These are phyloP conservation scores for Galaxias olidus DNA, from an alignment of 2,797 vertebrate genomes.

Conservation along the genomic window DNA sequence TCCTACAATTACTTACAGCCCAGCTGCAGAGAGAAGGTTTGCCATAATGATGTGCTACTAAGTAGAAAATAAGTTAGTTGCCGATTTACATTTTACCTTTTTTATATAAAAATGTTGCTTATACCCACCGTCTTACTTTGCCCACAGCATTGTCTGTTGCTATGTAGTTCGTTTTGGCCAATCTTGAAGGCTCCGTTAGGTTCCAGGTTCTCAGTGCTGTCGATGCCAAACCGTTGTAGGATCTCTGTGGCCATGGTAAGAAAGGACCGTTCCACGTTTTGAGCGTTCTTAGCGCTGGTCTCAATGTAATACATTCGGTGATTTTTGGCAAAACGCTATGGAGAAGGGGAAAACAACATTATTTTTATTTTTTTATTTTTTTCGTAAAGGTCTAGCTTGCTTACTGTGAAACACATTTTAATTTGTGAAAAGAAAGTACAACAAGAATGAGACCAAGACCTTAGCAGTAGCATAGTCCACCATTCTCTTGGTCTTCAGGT, in stretches of 20 bases:
- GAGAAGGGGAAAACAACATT: too few species aligned
- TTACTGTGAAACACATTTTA: not conserved
- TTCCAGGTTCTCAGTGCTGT: conserved; percentile 60
- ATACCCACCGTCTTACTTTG: too few species aligned
- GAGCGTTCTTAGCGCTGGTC: conserved; percentile 78
- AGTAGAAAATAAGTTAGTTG: too few species aligned
- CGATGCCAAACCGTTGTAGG: conserved; percentile 71
- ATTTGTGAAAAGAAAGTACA: not conserved
- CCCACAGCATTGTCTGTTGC: too few species aligned
- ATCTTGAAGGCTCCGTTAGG: conserved; percentile 60
- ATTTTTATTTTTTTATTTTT: too few species aligned
- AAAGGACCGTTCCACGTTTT: conserved; percentile 73
- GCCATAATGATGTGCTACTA: too few species aligned
- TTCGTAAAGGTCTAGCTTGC: too few species aligned
- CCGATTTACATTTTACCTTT: too few species aligned
- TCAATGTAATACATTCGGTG: conserved; percentile 76
- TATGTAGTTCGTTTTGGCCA: conserved; percentile 28
- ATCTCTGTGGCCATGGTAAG: conserved; percentile 78
- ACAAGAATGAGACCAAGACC: conserved; percentile 31
- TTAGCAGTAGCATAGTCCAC: conserved; percentile 77
- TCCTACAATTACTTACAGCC: too few species aligned
- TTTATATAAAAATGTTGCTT: too few species aligned
- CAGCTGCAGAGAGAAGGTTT: too few species aligned
- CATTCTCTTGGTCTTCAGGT: conserved; percentile 77
- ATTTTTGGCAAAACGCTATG: conserved; percentile 71